Conservation (phyloP, 2,797 vertebrate genomes). For the Anguilla marmorata region DNA sequence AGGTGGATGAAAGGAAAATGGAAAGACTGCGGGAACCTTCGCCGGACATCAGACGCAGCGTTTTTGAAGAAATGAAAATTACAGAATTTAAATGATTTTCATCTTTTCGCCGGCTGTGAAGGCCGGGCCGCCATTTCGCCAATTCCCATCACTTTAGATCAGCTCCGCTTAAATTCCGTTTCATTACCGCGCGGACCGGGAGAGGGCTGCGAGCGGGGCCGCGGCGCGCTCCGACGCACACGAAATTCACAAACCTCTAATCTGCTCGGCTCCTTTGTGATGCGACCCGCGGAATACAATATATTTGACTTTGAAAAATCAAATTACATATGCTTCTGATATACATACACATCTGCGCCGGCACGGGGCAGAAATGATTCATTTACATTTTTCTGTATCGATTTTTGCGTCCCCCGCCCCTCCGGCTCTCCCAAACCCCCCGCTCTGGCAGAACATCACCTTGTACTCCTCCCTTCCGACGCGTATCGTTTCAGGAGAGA, state of each 20-base stretch:
- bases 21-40: slow-evolving; percentile 28
- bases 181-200: slow-evolving; percentile 36
- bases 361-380: slow-evolving; percentile 43
- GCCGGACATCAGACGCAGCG: not conserved
- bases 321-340: slow-evolving; percentile 59
- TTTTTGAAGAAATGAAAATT: slow-evolving; percentile 1
- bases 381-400: slow-evolving; percentile 66
- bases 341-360: slow-evolving; percentile 62
- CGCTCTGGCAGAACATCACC: slow-evolving; percentile 60
- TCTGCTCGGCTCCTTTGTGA: slow-evolving; percentile 50
- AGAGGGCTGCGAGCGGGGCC: slow-evolving; percentile 21
- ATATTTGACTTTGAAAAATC: slow-evolving; percentile 62
- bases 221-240: slow-evolving; percentile 35
- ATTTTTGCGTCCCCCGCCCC: slow-evolving; percentile 50
- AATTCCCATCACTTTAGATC: slow-evolving; percentile 45
- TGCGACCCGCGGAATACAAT: slow-evolving; percentile 58
- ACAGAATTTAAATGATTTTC: slow-evolving; percentile 35
- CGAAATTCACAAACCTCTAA: slow-evolving; percentile 46
- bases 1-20: slow-evolving; percentile 54
- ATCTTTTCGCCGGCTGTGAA: slow-evolving; percentile 21
- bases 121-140: slow-evolving; percentile 11
- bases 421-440: slow-evolving; percentile 45
- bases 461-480: slow-evolving; percentile 32
- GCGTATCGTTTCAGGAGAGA: slow-evolving; percentile 31
- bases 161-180: slow-evolving; percentile 40